Base-by-base conservation (phyloP, 2,113 vertebrate genomes). In the Taxidea taxus region DNA sequence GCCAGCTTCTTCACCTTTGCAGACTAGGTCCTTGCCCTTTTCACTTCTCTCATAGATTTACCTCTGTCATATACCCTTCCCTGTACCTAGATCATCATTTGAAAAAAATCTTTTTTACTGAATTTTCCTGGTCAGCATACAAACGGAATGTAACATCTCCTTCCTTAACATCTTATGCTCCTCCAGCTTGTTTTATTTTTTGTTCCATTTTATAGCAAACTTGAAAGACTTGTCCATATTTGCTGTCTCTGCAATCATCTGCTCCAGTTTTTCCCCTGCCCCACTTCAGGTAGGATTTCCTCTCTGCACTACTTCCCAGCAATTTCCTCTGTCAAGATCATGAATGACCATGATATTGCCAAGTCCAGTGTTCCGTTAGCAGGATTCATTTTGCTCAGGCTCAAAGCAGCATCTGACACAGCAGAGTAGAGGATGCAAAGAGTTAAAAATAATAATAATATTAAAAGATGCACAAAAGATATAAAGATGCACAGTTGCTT, bases 351-450 rank as follows among this genome's bases (percentile, higher is more conserved):
- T 42, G 15, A 9, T 82, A 49, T 66, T 23, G 37, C 8, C 58
- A 83, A 70, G 66, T 44, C n/a, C 23, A 66, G 2, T 25, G 8
- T 58, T 94, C 39, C 82, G 1, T 66, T 85, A 62, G 70, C 29
- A 87, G 37, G 14, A 81, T 6, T 80, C 13, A 44, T 56, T 54
- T 47, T 64, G 16, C 10, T 84, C n/a, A 39, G 3, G 16, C 54
- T 80, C 39, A 93, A n/a, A 93, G 80, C 34, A 87, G 34, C 39
- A 44, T 56, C 58, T 93, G 34, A 54, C 29, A 93, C 27, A 47
- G 64, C 42, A 49, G 42, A 39, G 27, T n/a, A 77, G 60, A 88
- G 56, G 15, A 68, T 58, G 15, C 20, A 95, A 64, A 54, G 56
- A 37, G 8, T 77, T 60, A 39, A 66, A 34, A 84, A 83, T 10